Evolutionary conservation across 2,888 invertebrate species (phyloP).

Genomic region (Steinernema carpocapsae): DNA sequence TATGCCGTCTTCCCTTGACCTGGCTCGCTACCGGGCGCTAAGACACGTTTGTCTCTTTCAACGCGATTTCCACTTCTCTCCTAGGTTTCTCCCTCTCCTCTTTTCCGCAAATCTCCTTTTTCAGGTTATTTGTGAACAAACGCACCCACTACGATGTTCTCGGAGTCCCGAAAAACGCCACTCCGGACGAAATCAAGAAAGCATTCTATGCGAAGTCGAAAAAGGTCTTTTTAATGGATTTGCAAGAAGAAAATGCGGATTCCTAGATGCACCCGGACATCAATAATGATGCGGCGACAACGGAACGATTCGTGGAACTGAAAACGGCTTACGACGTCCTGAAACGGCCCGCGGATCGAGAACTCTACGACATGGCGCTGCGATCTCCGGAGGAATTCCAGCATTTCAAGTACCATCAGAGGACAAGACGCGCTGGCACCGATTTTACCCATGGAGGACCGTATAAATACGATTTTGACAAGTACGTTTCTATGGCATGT

Average conservation of each 20-base stretch:
- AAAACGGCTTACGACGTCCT: conserved; percentile 60
- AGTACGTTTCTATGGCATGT: neutral
- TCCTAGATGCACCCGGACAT: conserved; percentile 60
- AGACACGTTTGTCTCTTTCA: conserved; percentile 12
- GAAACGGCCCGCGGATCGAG: conserved; percentile 58
- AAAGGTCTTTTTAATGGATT: conserved; percentile 43
- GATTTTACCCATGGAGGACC: neutral
- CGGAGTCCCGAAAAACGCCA: conserved; percentile 53
- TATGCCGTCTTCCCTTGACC: conserved; percentile 22
- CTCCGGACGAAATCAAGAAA: conserved; percentile 55
- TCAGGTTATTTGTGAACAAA: neutral
- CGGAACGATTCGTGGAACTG: conserved; percentile 57
- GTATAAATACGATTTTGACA: conserved; percentile 19
- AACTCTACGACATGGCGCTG: conserved; percentile 35
- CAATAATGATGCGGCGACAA: conserved; percentile 39
- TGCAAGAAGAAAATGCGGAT: neutral
- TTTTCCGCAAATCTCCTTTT: neutral
- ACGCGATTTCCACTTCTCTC: conserved; percentile 28
- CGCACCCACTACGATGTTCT: conserved; percentile 51
- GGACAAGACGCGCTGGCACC: neutral
- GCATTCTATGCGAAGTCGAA: conserved; percentile 64
- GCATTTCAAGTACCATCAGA: conserved; percentile 13
- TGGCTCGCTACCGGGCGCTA: conserved; percentile 19
- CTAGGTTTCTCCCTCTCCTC: conserved; percentile 6
- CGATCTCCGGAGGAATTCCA: neutral